A percentile compares a stretch with the other conserved stretches of the same genome.
These are phyloP conservation scores for Oligia strigilis DNA, from an alignment of 2,888 invertebrate species.

Conservation along the genomic window DNA sequence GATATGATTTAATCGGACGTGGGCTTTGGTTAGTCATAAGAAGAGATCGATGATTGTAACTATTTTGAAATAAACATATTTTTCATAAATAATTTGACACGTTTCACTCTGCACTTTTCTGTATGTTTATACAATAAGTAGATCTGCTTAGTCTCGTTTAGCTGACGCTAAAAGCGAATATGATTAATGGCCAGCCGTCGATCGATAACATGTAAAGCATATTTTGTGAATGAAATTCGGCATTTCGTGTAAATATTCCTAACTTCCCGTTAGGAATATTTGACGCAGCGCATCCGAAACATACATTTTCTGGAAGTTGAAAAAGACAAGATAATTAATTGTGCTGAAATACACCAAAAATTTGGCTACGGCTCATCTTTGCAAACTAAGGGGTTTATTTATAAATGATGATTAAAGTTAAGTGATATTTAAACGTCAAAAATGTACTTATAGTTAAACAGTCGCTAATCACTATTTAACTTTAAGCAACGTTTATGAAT, in stretches of 20 bases:
- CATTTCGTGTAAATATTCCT: conserved; percentile 11
- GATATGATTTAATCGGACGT: conserved; percentile 43
- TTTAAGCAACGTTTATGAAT: too few relatives aligned
- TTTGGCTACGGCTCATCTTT: background rate
- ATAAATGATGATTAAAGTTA: too few relatives aligned
- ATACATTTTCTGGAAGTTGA: conserved; percentile 23
- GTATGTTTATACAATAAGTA: conserved; percentile 59
- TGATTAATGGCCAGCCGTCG: conserved; percentile 59
- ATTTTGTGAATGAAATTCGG: conserved; percentile 61
- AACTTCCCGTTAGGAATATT: conserved; percentile 20
- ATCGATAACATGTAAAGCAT: conserved; percentile 48
- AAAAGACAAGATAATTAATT: conserved; percentile 43
- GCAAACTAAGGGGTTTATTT: too few relatives aligned
- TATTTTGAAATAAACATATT: conserved; percentile 53
- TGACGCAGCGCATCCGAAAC: conserved; percentile 46
- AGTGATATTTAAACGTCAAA: too few relatives aligned
- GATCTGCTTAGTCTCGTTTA: conserved; percentile 60
- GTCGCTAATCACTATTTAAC: too few relatives aligned
- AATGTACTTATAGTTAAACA: too few relatives aligned
- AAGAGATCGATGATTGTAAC: conserved; percentile 34
- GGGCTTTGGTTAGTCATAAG: conserved; percentile 29
- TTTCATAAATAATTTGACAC: conserved; percentile 65
- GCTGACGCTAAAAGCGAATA: conserved; percentile 52
- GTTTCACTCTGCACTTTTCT: conserved; percentile 52
- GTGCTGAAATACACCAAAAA: background rate